Conservation (phyloP, 2,113 vertebrate genomes). For the Hiodon alosoides region DNA sequence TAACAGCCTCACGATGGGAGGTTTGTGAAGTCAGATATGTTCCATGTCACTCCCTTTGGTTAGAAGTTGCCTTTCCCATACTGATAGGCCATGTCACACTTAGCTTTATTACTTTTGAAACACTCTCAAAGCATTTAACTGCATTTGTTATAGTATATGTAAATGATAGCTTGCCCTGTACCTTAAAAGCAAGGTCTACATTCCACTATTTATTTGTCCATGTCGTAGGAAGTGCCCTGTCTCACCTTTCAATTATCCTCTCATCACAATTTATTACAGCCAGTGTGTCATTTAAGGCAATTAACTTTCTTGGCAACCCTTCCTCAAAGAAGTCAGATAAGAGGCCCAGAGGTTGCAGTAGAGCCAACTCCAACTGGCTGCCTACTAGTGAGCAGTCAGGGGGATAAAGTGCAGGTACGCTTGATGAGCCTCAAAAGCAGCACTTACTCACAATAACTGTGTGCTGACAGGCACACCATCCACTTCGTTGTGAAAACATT, state of each 20-base stretch:
- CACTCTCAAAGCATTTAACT: too few species aligned
- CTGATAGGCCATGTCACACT: not conserved
- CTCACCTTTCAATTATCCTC: slow-evolving; percentile 54
- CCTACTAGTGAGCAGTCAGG: slow-evolving; percentile 36
- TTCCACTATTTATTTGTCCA: not conserved
- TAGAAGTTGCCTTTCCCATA: slow-evolving; percentile 22
- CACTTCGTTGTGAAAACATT: slow-evolving; percentile 53
- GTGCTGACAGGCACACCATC: slow-evolving; percentile 58
- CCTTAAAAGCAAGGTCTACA: too few species aligned
- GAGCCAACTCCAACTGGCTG: slow-evolving; percentile 52
- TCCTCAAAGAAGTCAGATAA: slow-evolving; percentile 48
- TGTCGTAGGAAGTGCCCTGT: slow-evolving; percentile 38
- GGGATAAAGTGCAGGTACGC: slow-evolving; percentile 35
- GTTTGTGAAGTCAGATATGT: slow-evolving; percentile 41
- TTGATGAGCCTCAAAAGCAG: slow-evolving; percentile 45
- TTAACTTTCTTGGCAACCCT: slow-evolving; percentile 44
- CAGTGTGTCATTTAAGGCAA: slow-evolving; percentile 55
- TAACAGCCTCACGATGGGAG: slow-evolving; percentile 35
- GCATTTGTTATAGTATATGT: too few species aligned
- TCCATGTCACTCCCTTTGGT: slow-evolving; percentile 15
- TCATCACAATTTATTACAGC: slow-evolving; percentile 50
- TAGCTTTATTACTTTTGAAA: too few species aligned
- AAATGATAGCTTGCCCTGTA: too few species aligned
- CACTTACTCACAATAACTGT: slow-evolving; percentile 39
- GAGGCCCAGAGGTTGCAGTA: slow-evolving; percentile 47